phyloP scores from a whole-genome alignment of 30 jellyfish, hydroid and myxozoan species.

The Mastigias papua region DNA sequence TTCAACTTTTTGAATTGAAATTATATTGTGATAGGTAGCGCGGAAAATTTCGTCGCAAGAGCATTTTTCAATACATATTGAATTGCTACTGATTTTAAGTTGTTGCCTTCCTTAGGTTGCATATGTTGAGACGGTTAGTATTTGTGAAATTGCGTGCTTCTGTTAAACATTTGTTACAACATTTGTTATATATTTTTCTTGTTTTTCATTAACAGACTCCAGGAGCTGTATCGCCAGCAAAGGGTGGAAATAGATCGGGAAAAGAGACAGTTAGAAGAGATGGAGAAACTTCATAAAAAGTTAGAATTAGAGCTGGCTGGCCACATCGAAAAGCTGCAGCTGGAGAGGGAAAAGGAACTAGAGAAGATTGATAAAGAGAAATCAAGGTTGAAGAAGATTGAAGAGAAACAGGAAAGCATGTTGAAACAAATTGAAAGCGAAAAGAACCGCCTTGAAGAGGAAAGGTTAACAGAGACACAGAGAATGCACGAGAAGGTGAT shows the following conservation, averaged over 20 bases:
- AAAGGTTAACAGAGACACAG: conserved; percentile 85
- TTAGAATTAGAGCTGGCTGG: conserved; percentile 75
- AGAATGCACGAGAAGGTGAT: conserved; percentile 78
- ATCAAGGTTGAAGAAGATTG: conserved; percentile 54
- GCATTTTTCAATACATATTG: too few species aligned
- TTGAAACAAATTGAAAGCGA: conserved; percentile 79
- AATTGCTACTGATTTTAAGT: too few species aligned
- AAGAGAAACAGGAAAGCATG: conserved; percentile 74
- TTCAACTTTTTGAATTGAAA: too few species aligned
- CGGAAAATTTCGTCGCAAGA: too few species aligned
- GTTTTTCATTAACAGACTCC: conserved; percentile 39
- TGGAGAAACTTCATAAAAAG: conserved; percentile 87
- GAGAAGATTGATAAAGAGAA: conserved; percentile 77
- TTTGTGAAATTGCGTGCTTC: too few species aligned
- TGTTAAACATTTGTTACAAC: too few species aligned
- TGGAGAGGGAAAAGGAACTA: conserved; percentile 86
- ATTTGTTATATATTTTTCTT: too few species aligned
- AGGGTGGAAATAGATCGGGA: conserved; percentile 83
- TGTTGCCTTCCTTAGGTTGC: too few species aligned
- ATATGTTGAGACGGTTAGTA: too few species aligned
- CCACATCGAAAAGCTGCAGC: conserved; percentile 90
- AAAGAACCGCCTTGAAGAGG: conserved; percentile 80
- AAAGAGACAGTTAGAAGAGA: conserved; percentile 87
- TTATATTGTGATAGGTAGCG: too few species aligned
- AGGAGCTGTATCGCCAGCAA: conserved; percentile 85